A percentile compares a stretch with the other conserved stretches of the same genome.
Conservation (phyloP, 1,140 invertebrate genomes). For the Cydia strobilella region DNA sequence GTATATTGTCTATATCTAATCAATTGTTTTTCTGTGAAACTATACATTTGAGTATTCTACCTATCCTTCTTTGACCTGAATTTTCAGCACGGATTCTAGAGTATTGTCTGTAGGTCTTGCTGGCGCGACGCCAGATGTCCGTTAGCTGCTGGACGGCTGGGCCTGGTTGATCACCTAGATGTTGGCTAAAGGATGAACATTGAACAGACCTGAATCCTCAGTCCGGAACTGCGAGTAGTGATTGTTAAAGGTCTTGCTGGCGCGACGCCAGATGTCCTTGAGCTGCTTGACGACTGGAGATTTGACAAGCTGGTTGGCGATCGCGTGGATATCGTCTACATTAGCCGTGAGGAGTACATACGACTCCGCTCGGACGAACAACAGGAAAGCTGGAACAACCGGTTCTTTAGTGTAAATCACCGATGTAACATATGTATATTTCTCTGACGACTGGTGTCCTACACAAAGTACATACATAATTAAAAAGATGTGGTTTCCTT, state of each 20-base stretch:
- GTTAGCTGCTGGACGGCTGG: constrained; percentile 48
- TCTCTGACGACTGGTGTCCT: too few species aligned
- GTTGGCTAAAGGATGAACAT: too few species aligned
- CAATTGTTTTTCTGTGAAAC: too few species aligned
- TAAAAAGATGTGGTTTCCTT: too few species aligned
- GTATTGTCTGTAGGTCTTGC: constrained; percentile 38
- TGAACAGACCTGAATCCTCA: constrained; percentile 18
- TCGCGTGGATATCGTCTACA: constrained; percentile 55
- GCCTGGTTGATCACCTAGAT: constrained; percentile 52
- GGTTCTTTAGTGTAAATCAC: background rate
- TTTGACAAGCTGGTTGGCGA: constrained; percentile 50
- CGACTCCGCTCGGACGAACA: constrained; percentile 41
- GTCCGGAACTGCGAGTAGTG: constrained; percentile 1
- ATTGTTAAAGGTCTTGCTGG: constrained; percentile 46
- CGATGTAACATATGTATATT: too few species aligned
- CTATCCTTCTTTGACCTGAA: constrained; percentile 22
- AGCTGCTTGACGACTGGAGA: constrained; percentile 52
- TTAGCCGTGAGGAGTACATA: constrained; percentile 65
- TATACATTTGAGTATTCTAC: too few species aligned
- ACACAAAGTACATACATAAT: too few species aligned
- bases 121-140: constrained; percentile 54
- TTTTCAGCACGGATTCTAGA: background rate
- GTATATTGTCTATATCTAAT: too few species aligned
- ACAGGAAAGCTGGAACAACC: constrained; percentile 25
- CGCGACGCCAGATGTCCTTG: constrained; percentile 52